Conservation (phyloP, 2,888 invertebrate genomes). For the Thecophora atra region DNA sequence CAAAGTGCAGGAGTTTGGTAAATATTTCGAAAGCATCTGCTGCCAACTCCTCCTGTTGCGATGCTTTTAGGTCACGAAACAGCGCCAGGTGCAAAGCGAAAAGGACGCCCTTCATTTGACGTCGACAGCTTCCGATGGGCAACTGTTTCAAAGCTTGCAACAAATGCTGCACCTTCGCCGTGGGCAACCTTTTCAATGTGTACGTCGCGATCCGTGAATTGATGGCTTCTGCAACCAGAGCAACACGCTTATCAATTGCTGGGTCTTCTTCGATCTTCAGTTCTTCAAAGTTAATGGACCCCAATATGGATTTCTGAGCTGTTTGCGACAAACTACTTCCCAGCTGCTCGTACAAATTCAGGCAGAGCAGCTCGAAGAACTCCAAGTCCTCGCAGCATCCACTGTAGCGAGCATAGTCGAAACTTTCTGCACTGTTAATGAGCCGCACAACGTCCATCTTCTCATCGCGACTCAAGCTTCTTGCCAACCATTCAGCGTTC, state of each 20-base stretch:
- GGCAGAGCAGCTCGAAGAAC: conserved; percentile 52
- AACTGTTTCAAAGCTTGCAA: conserved; percentile 51
- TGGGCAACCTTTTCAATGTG: conserved; percentile 46
- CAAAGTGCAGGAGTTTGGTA: conserved; percentile 61
- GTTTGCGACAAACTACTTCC: conserved; percentile 37
- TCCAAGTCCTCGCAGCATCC: conserved; percentile 50
- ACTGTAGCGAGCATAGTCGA: conserved; percentile 1
- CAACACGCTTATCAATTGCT: conserved; percentile 34
- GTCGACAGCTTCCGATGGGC: conserved; percentile 54
- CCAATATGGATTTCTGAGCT: conserved; percentile 49
- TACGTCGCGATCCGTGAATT: conserved; percentile 37
- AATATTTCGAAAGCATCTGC: conserved; percentile 45
- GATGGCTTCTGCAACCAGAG: conserved; percentile 38
- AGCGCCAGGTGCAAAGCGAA: conserved; percentile 56
- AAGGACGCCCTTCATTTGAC: conserved; percentile 51
- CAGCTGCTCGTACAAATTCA: conserved; percentile 51
- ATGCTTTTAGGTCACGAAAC: conserved; percentile 53
- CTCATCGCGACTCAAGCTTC: conserved; percentile 50
- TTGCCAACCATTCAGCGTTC: conserved; percentile 50
- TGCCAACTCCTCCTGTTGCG: conserved; percentile 42
- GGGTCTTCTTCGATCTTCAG: conserved; percentile 30
- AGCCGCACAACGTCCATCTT: conserved; percentile 50
- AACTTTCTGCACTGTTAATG: conserved; percentile 28
- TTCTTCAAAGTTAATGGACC: conserved; percentile 46
- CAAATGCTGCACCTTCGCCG: conserved; percentile 42